phyloP scores from a whole-genome alignment of 2,888 invertebrate genomes.

The Rhingia campestris region DNA sequence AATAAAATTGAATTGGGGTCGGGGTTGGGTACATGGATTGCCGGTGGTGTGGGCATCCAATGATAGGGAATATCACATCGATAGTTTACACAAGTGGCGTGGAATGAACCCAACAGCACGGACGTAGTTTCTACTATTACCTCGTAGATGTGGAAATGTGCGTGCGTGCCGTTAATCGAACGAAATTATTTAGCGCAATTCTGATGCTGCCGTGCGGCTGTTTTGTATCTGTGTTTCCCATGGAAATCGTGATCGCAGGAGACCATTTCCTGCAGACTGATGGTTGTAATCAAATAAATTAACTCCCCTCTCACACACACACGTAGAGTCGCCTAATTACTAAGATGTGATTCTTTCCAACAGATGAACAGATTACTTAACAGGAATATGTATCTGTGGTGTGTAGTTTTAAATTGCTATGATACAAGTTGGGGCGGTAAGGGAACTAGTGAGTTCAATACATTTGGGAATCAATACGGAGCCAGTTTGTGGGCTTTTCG shows the following conservation, averaged over 20 bases:
- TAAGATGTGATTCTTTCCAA: slow-evolving; percentile 14
- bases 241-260: slow-evolving; percentile 25
- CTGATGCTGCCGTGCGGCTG: slow-evolving; percentile 1
- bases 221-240: slow-evolving; percentile 14
- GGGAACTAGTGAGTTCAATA: too few species aligned
- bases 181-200: slow-evolving; percentile 48
- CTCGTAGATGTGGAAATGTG: slow-evolving; percentile 30
- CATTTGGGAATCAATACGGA: too few species aligned
- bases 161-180: slow-evolving; percentile 46
- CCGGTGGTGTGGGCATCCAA: not conserved
- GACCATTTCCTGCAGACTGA: slow-evolving; percentile 32
- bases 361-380: not conserved
- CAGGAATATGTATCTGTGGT: too few species aligned
- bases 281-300: slow-evolving; percentile 54
- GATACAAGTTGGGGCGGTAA: too few species aligned
- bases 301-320: slow-evolving; percentile 21
- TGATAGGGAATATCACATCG: slow-evolving; percentile 35
- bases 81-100: slow-evolving; percentile 6
- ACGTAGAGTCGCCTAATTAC: slow-evolving; percentile 12
- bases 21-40: not conserved
- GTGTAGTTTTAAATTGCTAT: too few species aligned
- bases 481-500: too few species aligned
- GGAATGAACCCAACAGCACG: slow-evolving; percentile 16
- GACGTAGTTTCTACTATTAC: slow-evolving; percentile 25
- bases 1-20: slow-evolving; percentile 44